These are phyloP conservation scores for Lasioglossum calceatum DNA, from an alignment of 2,888 invertebrate genomes.

Conservation along the genomic window DNA sequence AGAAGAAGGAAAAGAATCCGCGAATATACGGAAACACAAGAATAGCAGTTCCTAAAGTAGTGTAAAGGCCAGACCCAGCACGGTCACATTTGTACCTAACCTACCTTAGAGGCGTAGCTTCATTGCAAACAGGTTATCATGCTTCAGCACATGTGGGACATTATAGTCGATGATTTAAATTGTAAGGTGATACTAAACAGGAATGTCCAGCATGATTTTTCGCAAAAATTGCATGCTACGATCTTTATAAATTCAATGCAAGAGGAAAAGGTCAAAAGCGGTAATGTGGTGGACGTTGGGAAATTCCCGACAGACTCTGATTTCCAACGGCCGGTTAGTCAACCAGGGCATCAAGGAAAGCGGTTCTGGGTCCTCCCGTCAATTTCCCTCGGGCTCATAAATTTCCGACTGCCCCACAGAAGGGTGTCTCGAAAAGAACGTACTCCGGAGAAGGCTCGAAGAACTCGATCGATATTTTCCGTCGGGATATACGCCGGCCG, in stretches of 20 bases:
- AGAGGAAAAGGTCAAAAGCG: neutral
- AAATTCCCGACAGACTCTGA: neutral
- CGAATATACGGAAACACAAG: neutral
- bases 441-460: neutral
- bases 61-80: neutral
- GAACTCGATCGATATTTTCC: neutral
- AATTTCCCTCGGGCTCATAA: neutral
- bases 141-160: neutral
- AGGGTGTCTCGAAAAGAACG: neutral
- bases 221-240: too few relatives aligned
- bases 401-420: neutral
- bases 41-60: neutral
- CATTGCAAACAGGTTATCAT: neutral
- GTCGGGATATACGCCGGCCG: neutral
- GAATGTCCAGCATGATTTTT: too few relatives aligned
- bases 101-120: neutral
- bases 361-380: neutral
- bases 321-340: neutral
- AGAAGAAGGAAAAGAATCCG: neutral
- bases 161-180: neutral
- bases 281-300: neutral
- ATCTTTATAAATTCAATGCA: neutral
- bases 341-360: neutral
- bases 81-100: neutral
- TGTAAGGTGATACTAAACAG: too few relatives aligned